These are phyloP conservation scores for Cerastis leucographa DNA, from an alignment of 2,888 invertebrate genomes.

Conservation along the genomic window DNA sequence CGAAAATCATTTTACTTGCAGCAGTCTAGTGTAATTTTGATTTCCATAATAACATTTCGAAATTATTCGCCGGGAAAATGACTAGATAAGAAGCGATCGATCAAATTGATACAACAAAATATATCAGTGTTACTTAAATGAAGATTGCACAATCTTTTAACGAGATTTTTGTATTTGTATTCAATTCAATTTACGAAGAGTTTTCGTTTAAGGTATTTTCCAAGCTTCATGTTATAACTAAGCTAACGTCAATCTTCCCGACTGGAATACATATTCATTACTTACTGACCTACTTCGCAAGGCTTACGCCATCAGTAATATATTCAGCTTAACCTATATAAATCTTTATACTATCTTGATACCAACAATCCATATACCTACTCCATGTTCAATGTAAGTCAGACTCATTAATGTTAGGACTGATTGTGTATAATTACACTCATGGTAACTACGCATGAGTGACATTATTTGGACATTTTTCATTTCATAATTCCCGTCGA, in stretches of 20 bases:
- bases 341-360: slow-evolving; percentile 32
- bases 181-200: not conserved
- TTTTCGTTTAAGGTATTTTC: slow-evolving; percentile 4
- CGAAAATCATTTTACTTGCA: not conserved
- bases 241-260: slow-evolving; percentile 12
- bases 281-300: slow-evolving; percentile 57
- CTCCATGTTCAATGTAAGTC: slow-evolving; percentile 2
- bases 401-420: slow-evolving; percentile 12
- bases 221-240: not conserved
- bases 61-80: slow-evolving; percentile 15
- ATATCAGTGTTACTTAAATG: slow-evolving; percentile 18
- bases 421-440: slow-evolving; percentile 48
- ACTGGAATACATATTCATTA: slow-evolving; percentile 46
- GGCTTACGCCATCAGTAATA: slow-evolving; percentile 41
- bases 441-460: slow-evolving; percentile 20
- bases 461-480: slow-evolving; percentile 48
- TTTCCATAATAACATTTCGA: slow-evolving; percentile 2
- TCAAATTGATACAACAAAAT: slow-evolving; percentile 55
- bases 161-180: slow-evolving; percentile 16
- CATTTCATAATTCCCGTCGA: slow-evolving; percentile 53
- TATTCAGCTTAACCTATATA: slow-evolving; percentile 27
- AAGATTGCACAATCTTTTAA: slow-evolving; percentile 22
- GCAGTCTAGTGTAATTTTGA: not conserved
- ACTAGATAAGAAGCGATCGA: slow-evolving; percentile 54
- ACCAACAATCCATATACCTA: not conserved